Percentiles rank a stretch among this genome's conserved stretches.
Evolutionary conservation across 2,113 vertebrate genomes (phyloP).

Genomic region (Eretmochelys imbricata): DNA sequence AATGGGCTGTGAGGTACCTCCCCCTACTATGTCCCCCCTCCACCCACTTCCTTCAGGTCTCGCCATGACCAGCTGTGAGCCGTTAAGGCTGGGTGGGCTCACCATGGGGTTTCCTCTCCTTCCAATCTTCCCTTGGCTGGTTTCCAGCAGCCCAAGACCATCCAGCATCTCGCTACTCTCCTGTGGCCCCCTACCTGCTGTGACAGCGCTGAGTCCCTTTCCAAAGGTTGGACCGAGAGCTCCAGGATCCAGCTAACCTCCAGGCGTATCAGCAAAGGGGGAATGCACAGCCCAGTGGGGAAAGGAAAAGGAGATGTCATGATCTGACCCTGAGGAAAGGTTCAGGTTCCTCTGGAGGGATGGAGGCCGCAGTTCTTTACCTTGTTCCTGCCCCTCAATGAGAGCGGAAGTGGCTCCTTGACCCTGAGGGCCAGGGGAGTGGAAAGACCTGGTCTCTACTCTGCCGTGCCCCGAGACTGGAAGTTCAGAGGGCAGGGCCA

Average conservation of each 20-base stretch:
- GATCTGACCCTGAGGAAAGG: neutral
- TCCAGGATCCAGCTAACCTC: neutral
- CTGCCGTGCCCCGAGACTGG: conserved; percentile 27
- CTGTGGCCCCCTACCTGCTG: neutral
- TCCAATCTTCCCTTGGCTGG: neutral
- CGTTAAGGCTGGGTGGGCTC: neutral
- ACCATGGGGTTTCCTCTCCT: neutral
- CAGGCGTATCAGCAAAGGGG: neutral
- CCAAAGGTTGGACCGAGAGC: neutral
- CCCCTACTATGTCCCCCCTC: neutral
- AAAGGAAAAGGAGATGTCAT: neutral
- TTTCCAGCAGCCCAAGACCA: neutral
- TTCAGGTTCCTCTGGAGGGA: neutral
- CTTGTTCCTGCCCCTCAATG: neutral
- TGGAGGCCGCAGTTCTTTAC: neutral
- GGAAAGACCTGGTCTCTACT: conserved; percentile 16
- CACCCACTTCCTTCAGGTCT: neutral
- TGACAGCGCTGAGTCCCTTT: neutral
- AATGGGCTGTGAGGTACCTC: neutral
- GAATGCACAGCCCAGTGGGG: neutral
- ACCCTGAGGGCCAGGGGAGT: neutral
- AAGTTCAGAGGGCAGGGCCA: conserved; percentile 20
- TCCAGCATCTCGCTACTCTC: neutral
- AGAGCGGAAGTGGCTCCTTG: neutral
- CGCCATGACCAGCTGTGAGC: neutral